phyloP scores from a whole-genome alignment of 2,797 vertebrate species.

The Spizella passerina region DNA sequence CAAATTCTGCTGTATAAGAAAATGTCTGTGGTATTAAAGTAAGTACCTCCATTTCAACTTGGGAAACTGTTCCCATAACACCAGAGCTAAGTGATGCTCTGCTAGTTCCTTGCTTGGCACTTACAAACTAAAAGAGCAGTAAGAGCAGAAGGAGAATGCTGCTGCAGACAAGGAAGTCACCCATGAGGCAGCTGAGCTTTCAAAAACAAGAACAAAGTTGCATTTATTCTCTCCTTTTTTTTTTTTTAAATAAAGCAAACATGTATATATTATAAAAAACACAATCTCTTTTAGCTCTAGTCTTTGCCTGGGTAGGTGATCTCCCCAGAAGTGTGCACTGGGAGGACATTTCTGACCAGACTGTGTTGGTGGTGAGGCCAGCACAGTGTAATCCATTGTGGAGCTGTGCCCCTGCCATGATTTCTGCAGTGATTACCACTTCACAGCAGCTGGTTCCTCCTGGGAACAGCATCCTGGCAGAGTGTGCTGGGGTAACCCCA shows the following conservation, averaged over 20 bases:
- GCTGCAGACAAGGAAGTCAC: background rate
- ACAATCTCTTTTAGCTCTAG: background rate
- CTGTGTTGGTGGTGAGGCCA: background rate
- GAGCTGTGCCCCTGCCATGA: fast-evolving
- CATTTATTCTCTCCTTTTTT: background rate
- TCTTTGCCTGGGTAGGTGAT: background rate
- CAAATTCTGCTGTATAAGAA: background rate
- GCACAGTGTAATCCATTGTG: background rate
- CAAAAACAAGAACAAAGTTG: background rate
- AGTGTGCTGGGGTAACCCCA: background rate
- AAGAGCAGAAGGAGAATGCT: background rate
- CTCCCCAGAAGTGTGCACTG: background rate
- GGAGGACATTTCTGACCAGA: background rate
- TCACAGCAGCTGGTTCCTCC: background rate
- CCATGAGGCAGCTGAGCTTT: background rate
- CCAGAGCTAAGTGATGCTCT: background rate
- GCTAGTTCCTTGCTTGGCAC: background rate
- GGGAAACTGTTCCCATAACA: background rate
- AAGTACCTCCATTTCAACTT: background rate
- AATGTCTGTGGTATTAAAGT: background rate
- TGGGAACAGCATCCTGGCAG: background rate
- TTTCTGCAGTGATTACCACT: background rate
- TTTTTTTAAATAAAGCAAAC: background rate
- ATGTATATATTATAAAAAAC: background rate
- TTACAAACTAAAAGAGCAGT: background rate